Conservation (phyloP, 1,140 invertebrate genomes). For the Drosophila grimshawi region DNA sequence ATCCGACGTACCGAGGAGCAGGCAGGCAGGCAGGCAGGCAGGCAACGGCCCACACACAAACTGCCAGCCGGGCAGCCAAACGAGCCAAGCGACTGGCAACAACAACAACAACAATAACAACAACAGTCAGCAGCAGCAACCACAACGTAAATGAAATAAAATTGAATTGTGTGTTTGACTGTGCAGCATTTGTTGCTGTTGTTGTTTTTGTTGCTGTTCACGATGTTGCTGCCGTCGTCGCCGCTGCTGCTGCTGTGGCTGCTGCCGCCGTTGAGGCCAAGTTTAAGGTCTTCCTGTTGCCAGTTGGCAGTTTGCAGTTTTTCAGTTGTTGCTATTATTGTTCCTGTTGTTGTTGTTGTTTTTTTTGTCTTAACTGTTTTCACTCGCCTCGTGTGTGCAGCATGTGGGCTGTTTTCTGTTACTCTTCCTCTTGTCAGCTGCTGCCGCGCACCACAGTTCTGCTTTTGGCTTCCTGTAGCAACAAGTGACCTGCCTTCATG, state of each 20-base stretch:
- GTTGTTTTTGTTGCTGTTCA: slow-evolving; percentile 50
- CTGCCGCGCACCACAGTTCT: slow-evolving; percentile 12
- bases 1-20: slow-evolving; percentile 19
- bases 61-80: slow-evolving; percentile 56
- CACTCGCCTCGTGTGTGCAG: slow-evolving; percentile 65
- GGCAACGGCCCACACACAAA: slow-evolving; percentile 72
- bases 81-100: slow-evolving; percentile 72
- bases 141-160: slow-evolving; percentile 77
- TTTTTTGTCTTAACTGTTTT: slow-evolving; percentile 79
- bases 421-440: slow-evolving; percentile 57
- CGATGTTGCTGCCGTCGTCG: slow-evolving; percentile 68
- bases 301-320: slow-evolving; percentile 70
- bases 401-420: slow-evolving; percentile 68
- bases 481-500: slow-evolving; percentile 69
- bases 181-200: slow-evolving; percentile 59
- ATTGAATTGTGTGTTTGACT: slow-evolving; percentile 80
- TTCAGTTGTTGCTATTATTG: slow-evolving; percentile 43
- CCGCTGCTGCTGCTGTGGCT: slow-evolving; percentile 25
- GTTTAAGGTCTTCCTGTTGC: slow-evolving; percentile 80
- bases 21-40: slow-evolving; percentile 11
- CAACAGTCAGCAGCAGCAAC: slow-evolving; percentile 21
- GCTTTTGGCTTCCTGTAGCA: slow-evolving; percentile 52
- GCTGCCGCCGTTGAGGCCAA: slow-evolving; percentile 67
- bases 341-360: slow-evolving; percentile 17
- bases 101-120: slow-evolving; percentile 40